These are phyloP conservation scores for Onychomys arenicola DNA, from an alignment of 2,797 vertebrate species.

Conservation along the genomic window DNA sequence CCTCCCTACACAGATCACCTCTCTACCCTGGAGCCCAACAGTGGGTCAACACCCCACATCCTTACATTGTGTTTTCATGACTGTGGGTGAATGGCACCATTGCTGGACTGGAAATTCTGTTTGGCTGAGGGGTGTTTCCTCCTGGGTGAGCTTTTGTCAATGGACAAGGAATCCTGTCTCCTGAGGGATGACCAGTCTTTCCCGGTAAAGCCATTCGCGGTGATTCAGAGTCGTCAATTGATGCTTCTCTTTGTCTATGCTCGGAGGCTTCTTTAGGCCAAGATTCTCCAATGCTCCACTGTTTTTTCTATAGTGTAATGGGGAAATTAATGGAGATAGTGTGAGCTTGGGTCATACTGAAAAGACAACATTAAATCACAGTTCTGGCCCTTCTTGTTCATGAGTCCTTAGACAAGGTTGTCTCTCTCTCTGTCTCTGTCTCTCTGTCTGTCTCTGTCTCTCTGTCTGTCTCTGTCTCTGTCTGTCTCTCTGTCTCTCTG, in stretches of 20 bases:
- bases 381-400: neutral
- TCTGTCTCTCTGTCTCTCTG: accelerated
- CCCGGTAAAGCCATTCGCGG: neutral
- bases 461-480: neutral
- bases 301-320: neutral
- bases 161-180: neutral
- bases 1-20: accelerated
- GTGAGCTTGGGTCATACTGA: neutral
- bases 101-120: neutral
- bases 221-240: neutral
- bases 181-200: neutral
- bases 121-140: neutral
- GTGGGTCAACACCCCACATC: neutral
- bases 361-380: neutral
- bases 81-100: accelerated
- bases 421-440: neutral
- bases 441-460: accelerated
- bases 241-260: neutral
- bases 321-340: neutral
- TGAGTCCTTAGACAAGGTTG: neutral
- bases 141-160: neutral
- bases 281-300: neutral
- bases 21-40: accelerated
- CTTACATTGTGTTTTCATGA: neutral
- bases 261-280: neutral